Evolutionary conservation across 2,797 vertebrate genomes (phyloP), one percentile per base, ranked within the genome.

Genomic region (Syngnathus acus): DNA sequence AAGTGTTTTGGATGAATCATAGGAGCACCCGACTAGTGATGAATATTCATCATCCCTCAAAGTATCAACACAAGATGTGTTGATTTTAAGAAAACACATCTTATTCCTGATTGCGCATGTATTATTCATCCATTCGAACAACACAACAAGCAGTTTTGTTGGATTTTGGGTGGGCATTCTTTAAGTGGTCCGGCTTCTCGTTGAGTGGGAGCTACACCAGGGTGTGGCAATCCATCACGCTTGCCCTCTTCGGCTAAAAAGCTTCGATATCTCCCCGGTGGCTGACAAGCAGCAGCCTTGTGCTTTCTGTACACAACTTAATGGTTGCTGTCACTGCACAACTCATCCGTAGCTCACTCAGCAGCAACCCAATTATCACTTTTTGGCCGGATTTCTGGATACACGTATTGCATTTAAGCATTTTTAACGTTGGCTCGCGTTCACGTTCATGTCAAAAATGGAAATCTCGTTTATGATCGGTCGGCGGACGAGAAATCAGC

Each of bases 251-350:
- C 81, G 78, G 77, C 86, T 88, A 90, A 89, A 87, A 89, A 83
- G 83, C 75, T 82, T 78, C 86, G 89, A 88, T 86, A 89, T 79
- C 84, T 88, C 89, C 85, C 87, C 53, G 68, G 87, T 83, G 86
- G 75, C 83, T 84, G 75, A 61, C 80, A 82, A 79, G 76, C 80
- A 79, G 76, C 80, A 77, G 83, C 73, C 74, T 76, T 82, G 74
- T 82, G 78, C 81, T 79, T 79, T 85, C 82, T 83, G 84, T 88
- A 84, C 84, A 86, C 82, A 81, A 80, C 81, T 81, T 86, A 90
- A 89, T 89, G 84, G 84, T 79, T 82, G 74, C 83, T 84, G 84
- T 88, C 87, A 88, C 82, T 79, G 82, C 82, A 82, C 81, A 82
- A 76, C 82, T 86, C 86, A 86, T 81, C 80, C 73, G 79, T 83